Base-by-base conservation (phyloP, 2,888 invertebrate species). In the Steinernema hermaphroditum region DNA sequence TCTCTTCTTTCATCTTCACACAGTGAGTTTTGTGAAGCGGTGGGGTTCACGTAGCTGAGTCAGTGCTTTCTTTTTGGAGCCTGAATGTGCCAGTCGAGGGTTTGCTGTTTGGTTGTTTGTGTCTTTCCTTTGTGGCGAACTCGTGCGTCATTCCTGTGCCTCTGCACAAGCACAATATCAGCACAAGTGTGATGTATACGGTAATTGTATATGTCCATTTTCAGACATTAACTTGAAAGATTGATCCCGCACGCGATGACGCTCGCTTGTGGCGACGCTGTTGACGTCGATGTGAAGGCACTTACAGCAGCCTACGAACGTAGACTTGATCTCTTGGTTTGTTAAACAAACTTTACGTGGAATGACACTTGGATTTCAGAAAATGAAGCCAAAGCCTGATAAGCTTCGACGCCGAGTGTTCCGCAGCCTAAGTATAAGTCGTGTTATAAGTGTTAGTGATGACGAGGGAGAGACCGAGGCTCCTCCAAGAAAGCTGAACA, bases 251-350 rank as follows among this genome's bases (percentile, higher is more conserved):
- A n/a, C 8, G 24, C 54, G 2, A 54, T 37, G 54, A 54, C 27
- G 22, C 2, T 4, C 24, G 54, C 2, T 2, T 54, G 6, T 6
- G 24, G 9, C 12, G 54, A 14, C 2, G 54, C 6, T 24, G 54
- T 19, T 16, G 54, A 22, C 22, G 27, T 22, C 24, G 54, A 54
- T 27, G 54, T 54, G 6, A 54, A 54, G 54, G 27, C 54, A 6
- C 54, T 54, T 22, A 54, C 22, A 12, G 27, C 14, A 54, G 54
- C 54, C 1, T 54, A 54, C 16, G 54, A 54, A 54, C 54, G 54
- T 27, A 22, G 27, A 27, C 22, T 54, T 16, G 19, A 14, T 8
- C 16, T 2, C 6, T 24, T 54, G 54, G 54, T 54, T 6, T 27
- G 54, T 14, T 54, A 46, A 16, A 19, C 6, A 4, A 4, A 4